Base-by-base conservation (phyloP, 2,888 invertebrate genomes). In the Oscheius sp. region DNA sequence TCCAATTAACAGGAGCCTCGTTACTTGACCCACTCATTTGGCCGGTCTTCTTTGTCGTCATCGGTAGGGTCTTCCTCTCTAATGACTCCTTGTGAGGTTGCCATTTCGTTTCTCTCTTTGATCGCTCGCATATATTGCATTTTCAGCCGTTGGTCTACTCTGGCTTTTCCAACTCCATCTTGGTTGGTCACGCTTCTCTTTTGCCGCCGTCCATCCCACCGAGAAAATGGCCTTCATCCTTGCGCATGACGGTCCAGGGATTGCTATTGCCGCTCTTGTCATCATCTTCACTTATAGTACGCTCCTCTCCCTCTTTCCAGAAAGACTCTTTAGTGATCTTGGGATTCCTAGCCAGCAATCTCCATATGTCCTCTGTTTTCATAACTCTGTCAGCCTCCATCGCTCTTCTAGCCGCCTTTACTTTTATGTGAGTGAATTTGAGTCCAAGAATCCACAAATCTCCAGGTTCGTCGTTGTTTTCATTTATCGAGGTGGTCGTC, bases 191-290 rank as follows among this genome's bases (percentile, higher is more conserved):
- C 75, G 84, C 27, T 85, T 82, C 70, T 82, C 83, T 0, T 74
- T 79, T 31, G 83, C 81, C 6, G 81, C 85, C 37, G 71, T 84
- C 33, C 85, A 85, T 72, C 85, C 85, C 8, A 75, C 79, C 6
- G 86, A 86, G 70, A 87, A 86, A 68, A 73, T 87, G 64, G 82
- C 82, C 23, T 84, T 87, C 69, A 73, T 86, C 53, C 66, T 83
- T 57, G 71, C 81, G 10, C 83, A 85, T 71, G 86, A 86, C 61
- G 81, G 76, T 6, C 82, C 84, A 10, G 79, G 78, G 46, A 65
- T 79, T 20, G 74, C 79, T 0, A 63, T 80, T 6, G 68, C 79
- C 33, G 74, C 80, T 3, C 57, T 78, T n/a, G 74, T 74, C 37
- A 68, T 81, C 33, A 69, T 76, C 3, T 12, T 73, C 37, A 73